Evolutionary conservation across 2,797 vertebrate genomes (phyloP).

Genomic region (Orestias chungarensis): DNA sequence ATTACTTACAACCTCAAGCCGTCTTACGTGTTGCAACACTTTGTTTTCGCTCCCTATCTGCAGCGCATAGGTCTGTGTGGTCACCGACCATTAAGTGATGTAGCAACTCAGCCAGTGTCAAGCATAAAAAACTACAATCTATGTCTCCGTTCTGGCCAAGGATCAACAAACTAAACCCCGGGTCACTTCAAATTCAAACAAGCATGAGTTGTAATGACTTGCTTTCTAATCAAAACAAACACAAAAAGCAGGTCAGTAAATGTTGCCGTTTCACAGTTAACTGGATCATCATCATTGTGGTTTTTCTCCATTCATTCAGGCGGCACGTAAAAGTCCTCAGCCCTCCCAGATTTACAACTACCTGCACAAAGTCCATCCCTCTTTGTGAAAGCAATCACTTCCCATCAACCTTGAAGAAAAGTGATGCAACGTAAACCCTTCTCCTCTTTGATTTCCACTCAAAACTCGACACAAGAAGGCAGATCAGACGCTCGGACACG

Average conservation of each 20-base stretch:
- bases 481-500: constrained; percentile 2
- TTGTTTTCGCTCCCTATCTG: constrained; percentile 17
- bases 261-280: constrained; percentile 49
- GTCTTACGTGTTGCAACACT: constrained; percentile 21
- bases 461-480: constrained; percentile 21
- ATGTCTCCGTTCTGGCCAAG: constrained; percentile 47
- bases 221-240: constrained; percentile 65
- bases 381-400: constrained; percentile 48
- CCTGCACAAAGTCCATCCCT: constrained; percentile 32
- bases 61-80: constrained; percentile 30
- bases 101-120: constrained; percentile 27
- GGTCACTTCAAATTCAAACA: constrained; percentile 62
- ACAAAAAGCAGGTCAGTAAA: constrained; percentile 50
- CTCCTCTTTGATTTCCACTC: constrained; percentile 26
- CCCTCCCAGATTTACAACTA: constrained; percentile 30
- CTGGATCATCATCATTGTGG: constrained; percentile 44
- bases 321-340: constrained; percentile 15
- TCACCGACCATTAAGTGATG: constrained; percentile 46
- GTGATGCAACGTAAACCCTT: constrained; percentile 30
- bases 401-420: constrained; percentile 42
- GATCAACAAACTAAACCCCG: constrained; percentile 63
- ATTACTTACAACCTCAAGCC: constrained; percentile 23
- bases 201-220: constrained; percentile 43
- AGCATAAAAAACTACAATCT: constrained; percentile 42
- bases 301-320: constrained; percentile 33